Evolutionary conservation across 2,113 vertebrate genomes (phyloP), one percentile per base, ranked within the genome.

Genomic region (Oreotragus oreotragus): DNA sequence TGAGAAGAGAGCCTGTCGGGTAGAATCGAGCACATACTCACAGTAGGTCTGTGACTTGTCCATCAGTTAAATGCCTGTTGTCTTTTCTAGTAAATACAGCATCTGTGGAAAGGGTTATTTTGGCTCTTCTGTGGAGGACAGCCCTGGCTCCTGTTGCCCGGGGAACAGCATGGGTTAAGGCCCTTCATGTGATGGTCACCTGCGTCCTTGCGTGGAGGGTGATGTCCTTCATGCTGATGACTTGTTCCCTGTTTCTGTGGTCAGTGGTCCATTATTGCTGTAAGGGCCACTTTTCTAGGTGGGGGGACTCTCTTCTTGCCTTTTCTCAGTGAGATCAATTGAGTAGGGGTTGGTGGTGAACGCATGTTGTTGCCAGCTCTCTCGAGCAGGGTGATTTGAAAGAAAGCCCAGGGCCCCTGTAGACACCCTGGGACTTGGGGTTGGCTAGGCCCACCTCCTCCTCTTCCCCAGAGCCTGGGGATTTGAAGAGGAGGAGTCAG

Each of bases 231-330:
- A 15, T 27, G 51, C 80, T 39, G 80, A 51, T 13, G 30, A 39
- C 23, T 36, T 84, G 12, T n/a, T 21, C n/a, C 21, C 33, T 39
- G 45, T 77, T 58, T 81, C 57, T 70, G 5, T 60, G 49, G 45
- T 87, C 64, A 27, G 49, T n/a, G 51, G 77, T n/a, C 19, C 1
- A 21, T 62, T 89, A 28, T 45, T 51, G 1, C 70, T 23, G 16
- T 43, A 6, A 84, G 33, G 36, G 23, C 23, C 43, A 17, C 0
- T 58, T 30, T 91, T 81, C 53, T 30, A 43, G 33, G 43, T 57
- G 49, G 47, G 21, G 62, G 36, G 9, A 64, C 47, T 86, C 16
- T 91, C 97, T 91, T 36, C 64, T 95, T 90, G 55, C n/a, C n/a
- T 58, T 57, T 96, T 58, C 45, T 94, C 64, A 33, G 16, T 30